Base-by-base conservation (phyloP, 2,113 vertebrate species). In the Chamaetylas fuelleborni region DNA sequence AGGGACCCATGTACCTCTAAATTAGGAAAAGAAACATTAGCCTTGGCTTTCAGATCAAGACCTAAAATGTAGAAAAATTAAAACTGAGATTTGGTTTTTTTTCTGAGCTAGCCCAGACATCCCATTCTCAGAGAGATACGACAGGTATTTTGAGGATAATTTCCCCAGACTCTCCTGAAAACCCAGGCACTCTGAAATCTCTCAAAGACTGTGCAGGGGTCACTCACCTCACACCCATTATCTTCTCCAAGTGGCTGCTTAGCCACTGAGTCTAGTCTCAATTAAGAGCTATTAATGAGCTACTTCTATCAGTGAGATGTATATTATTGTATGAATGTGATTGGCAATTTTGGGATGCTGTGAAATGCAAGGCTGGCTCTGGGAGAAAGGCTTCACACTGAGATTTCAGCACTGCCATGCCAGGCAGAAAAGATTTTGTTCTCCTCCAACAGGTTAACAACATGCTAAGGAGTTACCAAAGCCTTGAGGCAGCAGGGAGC, bases 201-300 rank as follows among this genome's bases (percentile, higher is more conserved):
- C 74, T 92, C 66, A 64, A 87, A 94, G 47, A 19, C 74, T 54
- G 74, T 81, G 42, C 61, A 81, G 61, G 62, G 85, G 92, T 95
- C 92, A 82, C 57, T 90, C 65, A 93, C 85, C 95, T 95, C 93
- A 85, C 38, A 87, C 51, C 36, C 50, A 82, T 95, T 92, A 82
- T 88, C 88, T 60, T n/a, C 88, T 82, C 62, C 51, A 90, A 88
- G 66, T 64, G 28, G 66, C 31, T 91, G 66, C 85, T 85, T 61
- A 94, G 92, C 88, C 85, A 80, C 61, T 72, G 92, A 85, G 40
- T n/a, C 85, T 69, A 40, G 74, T 82, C 92, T 90, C 90, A 92
- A 69, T 95, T 96, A 94, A 90, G 90, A 72, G 53, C 95, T 90
- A 93, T 93, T 96, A 93, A 95, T 95, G 92, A 92, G 78, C 78